These are phyloP conservation scores for Gobiocypris rarus DNA, from an alignment of 2,113 vertebrate species.

Conservation along the genomic window DNA sequence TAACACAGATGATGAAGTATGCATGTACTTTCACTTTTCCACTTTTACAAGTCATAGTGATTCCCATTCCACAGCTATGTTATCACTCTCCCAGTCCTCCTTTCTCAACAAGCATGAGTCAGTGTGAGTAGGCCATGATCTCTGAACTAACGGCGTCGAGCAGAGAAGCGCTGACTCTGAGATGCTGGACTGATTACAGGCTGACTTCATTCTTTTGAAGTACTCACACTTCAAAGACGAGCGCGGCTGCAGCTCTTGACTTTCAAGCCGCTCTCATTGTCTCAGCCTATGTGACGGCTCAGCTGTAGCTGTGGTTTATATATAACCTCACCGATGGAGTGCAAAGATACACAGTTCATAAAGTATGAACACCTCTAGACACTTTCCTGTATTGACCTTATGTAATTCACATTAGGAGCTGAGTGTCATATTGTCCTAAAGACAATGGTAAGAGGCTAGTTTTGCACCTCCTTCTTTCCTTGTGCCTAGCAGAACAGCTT, in stretches of 20 bases:
- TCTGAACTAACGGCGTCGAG: neutral
- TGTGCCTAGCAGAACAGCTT: too few species aligned
- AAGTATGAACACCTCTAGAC: neutral
- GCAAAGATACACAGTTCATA: neutral
- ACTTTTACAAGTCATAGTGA: neutral
- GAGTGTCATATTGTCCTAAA: neutral
- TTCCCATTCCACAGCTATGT: neutral
- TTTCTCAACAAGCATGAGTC: neutral
- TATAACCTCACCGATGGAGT: neutral
- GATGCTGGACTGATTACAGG: conserved; percentile 35
- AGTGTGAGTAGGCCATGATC: conserved; percentile 14
- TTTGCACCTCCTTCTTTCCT: too few species aligned
- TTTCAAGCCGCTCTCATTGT: neutral
- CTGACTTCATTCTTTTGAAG: conserved; percentile 34
- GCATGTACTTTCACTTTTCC: neutral
- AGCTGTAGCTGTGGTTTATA: conserved; percentile 22
- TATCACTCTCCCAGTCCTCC: neutral
- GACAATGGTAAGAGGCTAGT: too few species aligned
- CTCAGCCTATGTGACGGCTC: too few species aligned
- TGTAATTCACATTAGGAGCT: neutral
- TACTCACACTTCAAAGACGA: conserved; percentile 23
- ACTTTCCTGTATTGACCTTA: neutral
- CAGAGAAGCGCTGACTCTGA: conserved; percentile 28
- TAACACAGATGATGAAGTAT: neutral
- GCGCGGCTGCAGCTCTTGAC: conserved; percentile 23